A percentile compares a stretch with the other conserved stretches of the same genome.
phyloP scores from a whole-genome alignment of 64 coral and sea anemone species.

The Porites australiensis region DNA sequence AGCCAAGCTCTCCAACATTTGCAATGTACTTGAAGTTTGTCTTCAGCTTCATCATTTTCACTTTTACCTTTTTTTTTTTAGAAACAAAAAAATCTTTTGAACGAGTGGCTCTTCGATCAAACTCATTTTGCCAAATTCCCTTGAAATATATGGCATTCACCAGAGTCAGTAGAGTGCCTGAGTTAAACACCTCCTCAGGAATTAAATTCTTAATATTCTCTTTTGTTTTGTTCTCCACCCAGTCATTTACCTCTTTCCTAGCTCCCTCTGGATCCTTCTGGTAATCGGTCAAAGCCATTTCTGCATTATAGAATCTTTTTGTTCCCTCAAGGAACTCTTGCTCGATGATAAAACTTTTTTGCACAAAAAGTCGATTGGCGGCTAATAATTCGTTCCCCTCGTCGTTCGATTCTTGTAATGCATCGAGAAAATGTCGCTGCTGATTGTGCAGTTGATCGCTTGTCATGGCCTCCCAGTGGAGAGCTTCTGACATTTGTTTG shows the following conservation, averaged over 20 bases:
- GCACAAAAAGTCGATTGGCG: constrained; percentile 80
- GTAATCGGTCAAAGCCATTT: constrained; percentile 72
- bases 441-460: constrained; percentile 39
- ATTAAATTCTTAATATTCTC: constrained; percentile 76
- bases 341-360: constrained; percentile 55
- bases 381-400: constrained; percentile 55
- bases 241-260: constrained; percentile 69
- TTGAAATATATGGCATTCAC: constrained; percentile 93
- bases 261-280: constrained; percentile 57
- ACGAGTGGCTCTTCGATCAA: constrained; percentile 35
- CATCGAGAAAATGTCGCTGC: constrained; percentile 53
- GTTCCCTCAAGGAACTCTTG: constrained; percentile 59
- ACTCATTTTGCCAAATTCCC: constrained; percentile 81
- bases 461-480: constrained; percentile 71
- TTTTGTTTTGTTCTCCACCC: constrained; percentile 81
- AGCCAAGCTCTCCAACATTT: constrained; percentile 28
- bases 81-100: constrained; percentile 8
- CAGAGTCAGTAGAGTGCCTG: constrained; percentile 54
- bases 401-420: constrained; percentile 28
- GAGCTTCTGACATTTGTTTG: constrained; percentile 47
- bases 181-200: constrained; percentile 42
- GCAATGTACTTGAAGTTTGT: constrained; percentile 42
- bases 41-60: constrained; percentile 67
- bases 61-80: constrained; percentile 3
- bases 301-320: constrained; percentile 70